These are phyloP conservation scores for Osmerus mordax DNA, from an alignment of 2,113 vertebrate species.

Conservation along the genomic window DNA sequence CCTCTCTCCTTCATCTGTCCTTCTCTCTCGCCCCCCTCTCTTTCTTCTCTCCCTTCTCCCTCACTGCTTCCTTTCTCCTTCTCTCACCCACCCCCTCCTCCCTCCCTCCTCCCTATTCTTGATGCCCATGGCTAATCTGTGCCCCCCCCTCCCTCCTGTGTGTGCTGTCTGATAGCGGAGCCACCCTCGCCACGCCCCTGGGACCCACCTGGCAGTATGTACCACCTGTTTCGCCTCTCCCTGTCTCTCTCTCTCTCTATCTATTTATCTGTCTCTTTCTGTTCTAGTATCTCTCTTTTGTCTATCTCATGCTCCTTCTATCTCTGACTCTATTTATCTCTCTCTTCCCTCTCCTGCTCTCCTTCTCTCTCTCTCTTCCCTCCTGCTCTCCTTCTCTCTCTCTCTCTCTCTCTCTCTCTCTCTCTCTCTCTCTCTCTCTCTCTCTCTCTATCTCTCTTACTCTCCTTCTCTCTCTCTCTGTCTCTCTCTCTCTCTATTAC, in stretches of 20 bases:
- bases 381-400: slow-evolving; percentile 11
- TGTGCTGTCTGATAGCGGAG: slow-evolving; percentile 86
- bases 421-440: slow-evolving; percentile 16
- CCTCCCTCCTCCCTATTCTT: slow-evolving; percentile 37
- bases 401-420: slow-evolving; percentile 16
- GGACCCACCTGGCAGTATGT: slow-evolving; percentile 93
- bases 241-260: slow-evolving; percentile 21
- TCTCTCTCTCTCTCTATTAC: not conserved
- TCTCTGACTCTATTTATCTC: not conserved
- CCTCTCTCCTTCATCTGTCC: not conserved
- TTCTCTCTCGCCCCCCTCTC: not conserved
- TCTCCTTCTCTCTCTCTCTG: slow-evolving; percentile 4
- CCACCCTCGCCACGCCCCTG: slow-evolving; percentile 81
- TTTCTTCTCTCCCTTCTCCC: too few relatives aligned
- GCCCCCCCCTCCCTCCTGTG: slow-evolving; percentile 77
- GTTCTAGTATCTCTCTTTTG: slow-evolving; percentile 20
- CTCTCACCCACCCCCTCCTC: not conserved
- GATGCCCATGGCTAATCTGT: slow-evolving; percentile 74
- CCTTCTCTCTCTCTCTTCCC: slow-evolving; percentile 22
- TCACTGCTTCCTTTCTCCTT: too few relatives aligned
- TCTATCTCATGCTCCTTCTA: slow-evolving; percentile 5
- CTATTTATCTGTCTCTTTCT: slow-evolving; percentile 19
- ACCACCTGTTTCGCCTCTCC: slow-evolving; percentile 71
- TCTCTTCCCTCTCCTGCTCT: slow-evolving; percentile 4
- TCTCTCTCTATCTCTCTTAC: slow-evolving; percentile 5